Evolutionary conservation across 2,888 invertebrate species (phyloP).

Genomic region (Crematogaster levior): DNA sequence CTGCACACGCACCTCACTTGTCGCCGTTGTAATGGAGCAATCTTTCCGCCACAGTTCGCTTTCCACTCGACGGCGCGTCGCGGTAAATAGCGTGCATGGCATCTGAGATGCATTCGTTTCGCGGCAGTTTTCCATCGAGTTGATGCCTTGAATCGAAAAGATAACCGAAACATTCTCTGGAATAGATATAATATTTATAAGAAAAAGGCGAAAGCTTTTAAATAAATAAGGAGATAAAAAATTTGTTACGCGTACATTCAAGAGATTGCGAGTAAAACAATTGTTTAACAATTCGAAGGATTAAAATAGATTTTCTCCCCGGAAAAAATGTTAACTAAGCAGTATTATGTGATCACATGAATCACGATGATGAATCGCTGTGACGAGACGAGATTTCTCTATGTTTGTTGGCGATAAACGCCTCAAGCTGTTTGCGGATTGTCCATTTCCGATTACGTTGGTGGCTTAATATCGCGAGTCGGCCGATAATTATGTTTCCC

Average conservation of each 20-base stretch:
- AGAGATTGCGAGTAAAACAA: background rate
- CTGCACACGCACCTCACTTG: conserved; percentile 27
- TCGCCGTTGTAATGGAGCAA: conserved; percentile 53
- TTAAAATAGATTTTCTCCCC: background rate
- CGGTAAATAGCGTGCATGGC: conserved; percentile 32
- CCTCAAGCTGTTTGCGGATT: conserved; percentile 30
- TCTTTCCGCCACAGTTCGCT: conserved; percentile 51
- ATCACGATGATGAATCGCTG: background rate
- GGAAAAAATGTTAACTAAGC: background rate
- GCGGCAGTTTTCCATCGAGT: conserved; percentile 8
- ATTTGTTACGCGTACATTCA: background rate
- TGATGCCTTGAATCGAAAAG: background rate
- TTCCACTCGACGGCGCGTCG: conserved; percentile 36
- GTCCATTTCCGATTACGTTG: conserved; percentile 32
- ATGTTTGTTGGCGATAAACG: conserved; percentile 21
- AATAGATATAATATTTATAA: background rate
- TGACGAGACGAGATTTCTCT: background rate
- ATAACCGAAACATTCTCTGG: too few species aligned
- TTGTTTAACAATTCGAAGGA: background rate
- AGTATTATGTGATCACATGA: background rate
- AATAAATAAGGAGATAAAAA: too few species aligned
- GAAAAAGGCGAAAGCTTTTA: background rate
- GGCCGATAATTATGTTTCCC: conserved; percentile 47
- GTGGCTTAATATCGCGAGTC: conserved; percentile 26
- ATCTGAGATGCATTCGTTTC: conserved; percentile 30